These are phyloP conservation scores for Chymomyza costata DNA, from an alignment of 1,140 invertebrate species.

Conservation along the genomic window DNA sequence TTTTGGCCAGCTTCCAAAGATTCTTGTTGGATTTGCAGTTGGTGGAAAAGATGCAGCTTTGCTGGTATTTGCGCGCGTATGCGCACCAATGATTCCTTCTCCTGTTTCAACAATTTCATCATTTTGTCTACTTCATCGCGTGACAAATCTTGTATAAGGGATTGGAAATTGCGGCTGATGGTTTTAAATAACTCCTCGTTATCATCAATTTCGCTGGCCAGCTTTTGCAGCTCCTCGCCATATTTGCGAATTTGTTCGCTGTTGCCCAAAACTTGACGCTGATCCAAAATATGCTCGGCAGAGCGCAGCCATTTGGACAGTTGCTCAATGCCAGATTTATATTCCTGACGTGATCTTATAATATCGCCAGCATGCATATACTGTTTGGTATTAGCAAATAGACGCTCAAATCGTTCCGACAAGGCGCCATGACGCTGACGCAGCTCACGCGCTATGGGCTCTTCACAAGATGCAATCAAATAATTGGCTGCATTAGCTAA, in stretches of 20 bases:
- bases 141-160: conserved; percentile 90
- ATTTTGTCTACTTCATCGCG: conserved; percentile 92
- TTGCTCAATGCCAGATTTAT: conserved; percentile 84
- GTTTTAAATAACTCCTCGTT: conserved; percentile 93
- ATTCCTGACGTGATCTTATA: conserved; percentile 87
- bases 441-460: conserved; percentile 85
- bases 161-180: conserved; percentile 92
- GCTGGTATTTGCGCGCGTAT: conserved; percentile 87
- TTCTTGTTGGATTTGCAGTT: conserved; percentile 92
- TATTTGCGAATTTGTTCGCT: conserved; percentile 87
- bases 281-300: conserved; percentile 82
- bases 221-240: conserved; percentile 85
- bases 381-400: conserved; percentile 87
- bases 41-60: conserved; percentile 87
- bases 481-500: conserved; percentile 91
- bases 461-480: conserved; percentile 89
- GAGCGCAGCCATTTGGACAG: conserved; percentile 87
- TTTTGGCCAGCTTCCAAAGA: conserved; percentile 90
- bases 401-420: conserved; percentile 85
- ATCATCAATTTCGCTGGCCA: conserved; percentile 88
- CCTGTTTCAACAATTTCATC: conserved; percentile 91
- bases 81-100: conserved; percentile 89
- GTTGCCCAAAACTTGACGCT: conserved; percentile 81
- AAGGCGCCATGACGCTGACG: conserved; percentile 84
- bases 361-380: conserved; percentile 93